These are phyloP conservation scores for Loxodonta africana DNA, from an alignment of 2,113 vertebrate species.

Conservation along the genomic window DNA sequence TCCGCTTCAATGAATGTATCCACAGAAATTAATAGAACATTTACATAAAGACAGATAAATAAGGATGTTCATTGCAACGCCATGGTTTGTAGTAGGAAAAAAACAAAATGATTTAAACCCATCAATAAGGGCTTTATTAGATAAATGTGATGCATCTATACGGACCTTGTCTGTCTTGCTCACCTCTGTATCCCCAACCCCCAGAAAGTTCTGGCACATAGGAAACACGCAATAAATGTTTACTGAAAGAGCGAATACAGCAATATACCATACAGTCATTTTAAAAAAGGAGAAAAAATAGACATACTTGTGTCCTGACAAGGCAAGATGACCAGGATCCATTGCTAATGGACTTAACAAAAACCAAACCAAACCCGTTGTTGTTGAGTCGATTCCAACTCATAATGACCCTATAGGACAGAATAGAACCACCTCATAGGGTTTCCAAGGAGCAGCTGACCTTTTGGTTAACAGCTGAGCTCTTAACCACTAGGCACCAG, in stretches of 20 bases:
- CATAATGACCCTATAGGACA: too few species aligned
- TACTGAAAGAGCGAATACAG: not conserved
- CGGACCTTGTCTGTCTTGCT: not conserved
- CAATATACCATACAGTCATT: not conserved
- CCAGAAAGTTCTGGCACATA: not conserved
- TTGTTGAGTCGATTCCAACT: too few species aligned
- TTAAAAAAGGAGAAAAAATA: not conserved
- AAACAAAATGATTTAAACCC: not conserved
- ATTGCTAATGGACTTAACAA: too few species aligned
- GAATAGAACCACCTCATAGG: too few species aligned
- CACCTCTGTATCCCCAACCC: not conserved
- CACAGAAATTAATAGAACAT: not conserved
- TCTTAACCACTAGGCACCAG: too few species aligned
- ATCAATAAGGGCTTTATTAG: not conserved
- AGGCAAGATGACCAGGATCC: rapidly evolving
- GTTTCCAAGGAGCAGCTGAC: too few species aligned
- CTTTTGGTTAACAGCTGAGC: too few species aligned
- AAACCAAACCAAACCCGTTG: too few species aligned
- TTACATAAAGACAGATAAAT: too few species aligned
- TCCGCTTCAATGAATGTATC: not conserved
- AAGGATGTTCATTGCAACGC: not conserved
- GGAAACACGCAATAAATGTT: not conserved
- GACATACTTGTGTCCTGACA: rapidly evolving
- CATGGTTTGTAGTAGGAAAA: not conserved
- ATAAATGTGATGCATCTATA: rapidly evolving